phyloP scores from a whole-genome alignment of 2,888 invertebrate species.

The Rotaria macrura region DNA sequence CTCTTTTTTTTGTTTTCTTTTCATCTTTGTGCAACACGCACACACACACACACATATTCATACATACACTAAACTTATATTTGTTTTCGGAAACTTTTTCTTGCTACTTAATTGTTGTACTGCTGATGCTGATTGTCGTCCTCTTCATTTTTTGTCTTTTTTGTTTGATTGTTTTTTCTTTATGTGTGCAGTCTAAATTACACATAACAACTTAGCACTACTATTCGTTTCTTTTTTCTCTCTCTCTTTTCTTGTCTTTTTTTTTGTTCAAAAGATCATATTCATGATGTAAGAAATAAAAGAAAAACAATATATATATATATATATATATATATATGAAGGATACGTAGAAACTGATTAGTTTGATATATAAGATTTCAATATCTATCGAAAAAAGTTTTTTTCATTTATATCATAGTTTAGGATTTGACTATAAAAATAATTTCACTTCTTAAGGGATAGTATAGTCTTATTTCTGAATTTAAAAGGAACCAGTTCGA shows the following conservation, averaged over 20 bases:
- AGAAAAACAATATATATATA: background rate
- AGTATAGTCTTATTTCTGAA: too few relatives aligned
- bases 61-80: background rate
- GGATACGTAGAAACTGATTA: too few relatives aligned
- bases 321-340: too few relatives aligned
- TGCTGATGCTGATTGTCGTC: background rate
- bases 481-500: too few relatives aligned
- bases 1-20: background rate
- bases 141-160: background rate
- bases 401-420: too few relatives aligned
- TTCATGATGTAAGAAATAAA: background rate
- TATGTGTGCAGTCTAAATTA: background rate
- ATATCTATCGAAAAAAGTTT: too few relatives aligned
- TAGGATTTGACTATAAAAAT: too few relatives aligned
- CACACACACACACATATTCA: background rate
- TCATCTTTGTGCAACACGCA: background rate
- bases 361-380: too few relatives aligned
- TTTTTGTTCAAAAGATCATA: background rate
- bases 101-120: background rate
- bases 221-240: background rate
- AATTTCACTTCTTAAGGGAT: too few relatives aligned
- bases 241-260: background rate
- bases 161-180: background rate
- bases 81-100: background rate
- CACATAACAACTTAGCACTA: background rate